These are phyloP conservation scores for Dermatophagoides farinae DNA, from an alignment of 1,140 invertebrate genomes.

Conservation along the genomic window DNA sequence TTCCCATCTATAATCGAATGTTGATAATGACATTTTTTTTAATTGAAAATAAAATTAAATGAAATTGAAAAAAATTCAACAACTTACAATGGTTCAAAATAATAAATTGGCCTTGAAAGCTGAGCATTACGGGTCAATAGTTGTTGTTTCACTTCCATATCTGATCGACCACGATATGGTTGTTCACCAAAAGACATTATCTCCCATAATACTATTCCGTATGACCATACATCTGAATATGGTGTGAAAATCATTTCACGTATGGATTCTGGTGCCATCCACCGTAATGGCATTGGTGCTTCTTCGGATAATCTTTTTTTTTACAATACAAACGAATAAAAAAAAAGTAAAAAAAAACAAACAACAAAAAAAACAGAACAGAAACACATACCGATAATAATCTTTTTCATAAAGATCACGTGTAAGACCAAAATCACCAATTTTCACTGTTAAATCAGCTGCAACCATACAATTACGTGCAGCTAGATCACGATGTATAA, in stretches of 20 bases:
- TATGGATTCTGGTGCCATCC: slow-evolving; percentile 93
- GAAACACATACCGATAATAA: slow-evolving; percentile 37
- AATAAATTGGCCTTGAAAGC: slow-evolving; percentile 69
- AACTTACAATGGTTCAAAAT: slow-evolving; percentile 32
- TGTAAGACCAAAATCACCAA: slow-evolving; percentile 80
- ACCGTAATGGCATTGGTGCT: slow-evolving; percentile 35
- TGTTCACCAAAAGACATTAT: slow-evolving; percentile 88
- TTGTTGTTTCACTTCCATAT: slow-evolving; percentile 89
- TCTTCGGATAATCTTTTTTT: slow-evolving; percentile 17
- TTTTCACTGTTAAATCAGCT: slow-evolving; percentile 78
- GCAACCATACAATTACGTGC: slow-evolving; percentile 88
- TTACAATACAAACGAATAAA: not conserved
- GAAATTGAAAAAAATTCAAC: not conserved
- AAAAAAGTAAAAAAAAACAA: not conserved
- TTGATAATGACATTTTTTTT: not conserved
- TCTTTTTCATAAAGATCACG: slow-evolving; percentile 70
- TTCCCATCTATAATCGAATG: not conserved
- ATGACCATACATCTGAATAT: slow-evolving; percentile 94
- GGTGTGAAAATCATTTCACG: slow-evolving; percentile 86
- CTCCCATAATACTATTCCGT: slow-evolving; percentile 91
- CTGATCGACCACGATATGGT: slow-evolving; percentile 79
- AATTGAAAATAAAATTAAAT: slow-evolving; percentile 30
- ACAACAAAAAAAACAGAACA: not conserved
- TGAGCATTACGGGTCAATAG: slow-evolving; percentile 81
- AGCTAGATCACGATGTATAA: slow-evolving; percentile 87